Base-by-base conservation (phyloP, 1,140 invertebrate genomes). In the Zaprionus africanus region DNA sequence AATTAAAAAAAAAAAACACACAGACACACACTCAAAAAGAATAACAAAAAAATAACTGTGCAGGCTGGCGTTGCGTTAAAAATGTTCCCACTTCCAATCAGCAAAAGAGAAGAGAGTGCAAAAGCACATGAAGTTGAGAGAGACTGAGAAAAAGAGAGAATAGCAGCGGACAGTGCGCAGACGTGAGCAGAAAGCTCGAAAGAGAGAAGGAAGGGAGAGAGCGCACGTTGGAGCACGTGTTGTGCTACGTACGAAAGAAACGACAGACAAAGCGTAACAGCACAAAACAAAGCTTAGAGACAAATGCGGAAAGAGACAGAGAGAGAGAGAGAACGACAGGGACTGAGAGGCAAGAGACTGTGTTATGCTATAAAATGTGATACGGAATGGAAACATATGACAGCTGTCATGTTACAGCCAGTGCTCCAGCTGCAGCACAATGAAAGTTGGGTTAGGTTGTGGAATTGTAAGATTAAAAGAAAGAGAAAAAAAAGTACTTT, bases 391-490 rank as follows among this genome's bases (percentile, higher is more conserved):
- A 69, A 86, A 83, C 83, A 87, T 88, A 87, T 87, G 83, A 87
- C 83, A 87, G 83, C 83, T 87, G 83, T 87, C 83, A 88, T 87
- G 83, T 86, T 87, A 75, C 63, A 53, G 56, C n/a, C 31, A 41
- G 36, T 22, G 38, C 38, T 51, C 64, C 46, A 73, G 64, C 57
- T 53, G 57, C 49, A 59, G 56, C 54, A 79, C 71, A 86, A 86
- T 82, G 72, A 70, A 86, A 76, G 82, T 86, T 86, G 83, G 83
- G 83, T 87, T 87, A 86, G 84, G 83, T 86, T 86, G 80, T 78
- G 83, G 83, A 87, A 86, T 80, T 87, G 82, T 70, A 72, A 74
- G 78, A 85, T 85, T 85, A 84, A 72, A 67, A 43, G 76, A 57
- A 41, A 51, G 13, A 59, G 22, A 26, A 60, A 28, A 26, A 60